phyloP scores from a whole-genome alignment of 2,113 vertebrate species.

The Castor canadensis region DNA sequence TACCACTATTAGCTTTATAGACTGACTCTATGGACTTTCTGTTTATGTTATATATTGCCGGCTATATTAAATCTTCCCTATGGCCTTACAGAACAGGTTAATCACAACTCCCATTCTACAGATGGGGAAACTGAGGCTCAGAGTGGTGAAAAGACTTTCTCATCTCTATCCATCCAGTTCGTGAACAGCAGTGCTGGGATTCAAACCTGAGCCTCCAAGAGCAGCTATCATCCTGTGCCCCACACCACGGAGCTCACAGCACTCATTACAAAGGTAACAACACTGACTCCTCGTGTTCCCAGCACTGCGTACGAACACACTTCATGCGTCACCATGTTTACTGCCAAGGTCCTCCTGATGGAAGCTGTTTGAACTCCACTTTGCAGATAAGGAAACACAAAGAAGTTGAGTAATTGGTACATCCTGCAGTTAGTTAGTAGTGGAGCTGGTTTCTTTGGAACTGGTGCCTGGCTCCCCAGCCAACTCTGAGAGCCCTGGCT shows the following conservation, averaged over 20 bases:
- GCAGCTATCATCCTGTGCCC: accelerated
- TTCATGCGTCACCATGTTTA: accelerated
- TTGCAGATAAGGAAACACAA: not conserved
- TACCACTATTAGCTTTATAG: not conserved
- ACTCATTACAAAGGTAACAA: not conserved
- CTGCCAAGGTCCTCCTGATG: not conserved
- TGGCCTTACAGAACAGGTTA: not conserved
- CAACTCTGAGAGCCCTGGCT: not conserved
- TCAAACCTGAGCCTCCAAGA: not conserved
- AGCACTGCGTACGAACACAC: accelerated
- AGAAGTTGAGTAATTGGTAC: not conserved
- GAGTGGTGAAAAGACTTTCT: not conserved
- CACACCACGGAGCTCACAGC: too few relatives aligned
- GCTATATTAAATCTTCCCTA: not conserved
- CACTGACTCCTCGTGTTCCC: accelerated
- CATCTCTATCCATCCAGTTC: not conserved
- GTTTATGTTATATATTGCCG: not conserved
- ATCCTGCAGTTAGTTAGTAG: not conserved
- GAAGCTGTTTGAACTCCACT: not conserved
- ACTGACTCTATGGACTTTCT: not conserved
- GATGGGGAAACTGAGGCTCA: not conserved
- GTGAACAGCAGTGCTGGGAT: accelerated
- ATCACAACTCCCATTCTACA: too few relatives aligned
- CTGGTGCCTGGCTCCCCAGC: not conserved
- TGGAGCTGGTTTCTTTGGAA: not conserved